Conservation (phyloP, 2,113 vertebrate genomes). For the Anolis carolinensis region DNA sequence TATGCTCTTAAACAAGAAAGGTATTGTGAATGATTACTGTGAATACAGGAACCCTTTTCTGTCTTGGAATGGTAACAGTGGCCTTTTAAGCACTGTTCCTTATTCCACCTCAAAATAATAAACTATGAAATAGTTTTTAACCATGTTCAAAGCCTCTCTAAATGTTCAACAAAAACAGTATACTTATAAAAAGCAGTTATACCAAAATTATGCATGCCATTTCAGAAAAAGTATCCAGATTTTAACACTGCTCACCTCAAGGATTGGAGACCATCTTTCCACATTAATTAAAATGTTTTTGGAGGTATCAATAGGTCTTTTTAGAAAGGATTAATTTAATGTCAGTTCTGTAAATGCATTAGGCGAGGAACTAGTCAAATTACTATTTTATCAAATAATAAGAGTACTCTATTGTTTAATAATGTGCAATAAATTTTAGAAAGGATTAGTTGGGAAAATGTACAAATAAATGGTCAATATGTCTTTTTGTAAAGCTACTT, state of each 20-base stretch:
- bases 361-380: background rate
- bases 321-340: background rate
- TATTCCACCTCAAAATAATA: background rate
- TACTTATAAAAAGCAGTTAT: too few species aligned
- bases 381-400: background rate
- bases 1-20: constrained; percentile 88
- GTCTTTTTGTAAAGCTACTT: background rate
- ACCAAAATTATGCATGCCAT: too few species aligned
- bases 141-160: background rate
- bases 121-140: background rate
- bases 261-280: too few species aligned
- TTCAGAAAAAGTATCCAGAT: too few species aligned
- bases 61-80: background rate
- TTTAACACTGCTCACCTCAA: too few species aligned
- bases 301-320: too few species aligned
- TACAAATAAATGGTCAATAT: background rate
- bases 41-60: background rate
- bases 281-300: background rate
- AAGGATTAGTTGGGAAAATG: background rate
- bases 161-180: background rate
- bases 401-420: background rate
- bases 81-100: background rate
- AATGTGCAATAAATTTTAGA: background rate
- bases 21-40: constrained; percentile 57
- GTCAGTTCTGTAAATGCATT: background rate